Evolutionary conservation across 1,140 invertebrate species (phyloP).

Genomic region (Conus ventricosus): DNA sequence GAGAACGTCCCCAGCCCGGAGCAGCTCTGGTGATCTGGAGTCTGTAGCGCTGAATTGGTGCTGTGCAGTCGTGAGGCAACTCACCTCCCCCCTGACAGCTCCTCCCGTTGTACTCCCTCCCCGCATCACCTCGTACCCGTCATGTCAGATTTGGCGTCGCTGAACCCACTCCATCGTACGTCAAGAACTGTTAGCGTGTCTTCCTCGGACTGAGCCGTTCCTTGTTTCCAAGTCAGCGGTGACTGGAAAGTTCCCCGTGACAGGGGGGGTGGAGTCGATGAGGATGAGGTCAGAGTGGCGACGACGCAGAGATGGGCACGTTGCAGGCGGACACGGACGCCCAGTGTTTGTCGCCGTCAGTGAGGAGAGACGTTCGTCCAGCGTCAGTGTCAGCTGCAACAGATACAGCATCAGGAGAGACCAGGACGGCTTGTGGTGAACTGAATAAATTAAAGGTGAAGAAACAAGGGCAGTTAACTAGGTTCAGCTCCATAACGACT

Average conservation of each 20-base stretch:
- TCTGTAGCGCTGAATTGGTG: background rate
- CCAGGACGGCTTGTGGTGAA: too few relatives aligned
- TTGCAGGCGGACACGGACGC: constrained; percentile 56
- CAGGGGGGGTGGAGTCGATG: constrained; percentile 55
- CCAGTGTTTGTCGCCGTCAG: constrained; percentile 51
- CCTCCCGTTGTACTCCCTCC: constrained; percentile 45
- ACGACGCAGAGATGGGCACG: constrained; percentile 52
- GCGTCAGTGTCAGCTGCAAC: constrained; percentile 8
- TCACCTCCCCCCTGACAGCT: constrained; percentile 45
- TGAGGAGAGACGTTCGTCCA: constrained; percentile 26
- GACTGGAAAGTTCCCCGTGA: constrained; percentile 49
- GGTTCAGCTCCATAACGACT: too few relatives aligned
- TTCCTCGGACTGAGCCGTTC: background rate
- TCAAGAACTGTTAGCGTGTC: constrained; percentile 18
- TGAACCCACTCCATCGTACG: constrained; percentile 51
- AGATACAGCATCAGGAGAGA: too few relatives aligned
- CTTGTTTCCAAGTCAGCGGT: constrained; percentile 37
- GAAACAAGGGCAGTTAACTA: too few relatives aligned
- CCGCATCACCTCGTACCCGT: constrained; percentile 46
- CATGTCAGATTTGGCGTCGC: constrained; percentile 52
- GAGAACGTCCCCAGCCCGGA: constrained; percentile 38
- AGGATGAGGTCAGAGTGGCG: constrained; percentile 31
- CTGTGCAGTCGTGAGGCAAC: constrained; percentile 22
- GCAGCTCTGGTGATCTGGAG: constrained; percentile 16
- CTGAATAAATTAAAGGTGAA: too few relatives aligned